phyloP scores from a whole-genome alignment of 2,113 vertebrate species.

The Puntigrus tetrazona region DNA sequence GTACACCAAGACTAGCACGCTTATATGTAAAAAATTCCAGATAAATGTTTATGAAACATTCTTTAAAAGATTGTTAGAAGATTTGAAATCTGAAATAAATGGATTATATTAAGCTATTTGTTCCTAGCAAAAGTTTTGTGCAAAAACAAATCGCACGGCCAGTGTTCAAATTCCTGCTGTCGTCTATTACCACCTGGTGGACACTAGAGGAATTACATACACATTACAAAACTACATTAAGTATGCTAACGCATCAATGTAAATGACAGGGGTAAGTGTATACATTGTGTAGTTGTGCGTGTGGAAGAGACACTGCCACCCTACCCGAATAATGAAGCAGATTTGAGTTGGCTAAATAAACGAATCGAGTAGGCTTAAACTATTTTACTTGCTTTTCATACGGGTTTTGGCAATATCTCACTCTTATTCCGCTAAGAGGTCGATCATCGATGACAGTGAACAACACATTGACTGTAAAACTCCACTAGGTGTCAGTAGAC shows the following conservation, averaged over 20 bases:
- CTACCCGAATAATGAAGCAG: background rate
- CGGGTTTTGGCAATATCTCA: background rate
- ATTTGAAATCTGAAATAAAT: background rate
- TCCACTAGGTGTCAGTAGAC: background rate
- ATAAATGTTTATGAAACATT: background rate
- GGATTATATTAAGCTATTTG: background rate
- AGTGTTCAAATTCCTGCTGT: conserved; percentile 34
- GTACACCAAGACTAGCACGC: background rate
- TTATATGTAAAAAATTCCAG: background rate
- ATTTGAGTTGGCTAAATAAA: background rate
- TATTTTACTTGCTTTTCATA: background rate
- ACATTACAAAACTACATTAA: background rate
- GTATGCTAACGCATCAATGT: background rate
- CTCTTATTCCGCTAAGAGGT: background rate
- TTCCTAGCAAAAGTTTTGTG: background rate
- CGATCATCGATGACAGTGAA: background rate
- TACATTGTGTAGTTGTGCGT: background rate
- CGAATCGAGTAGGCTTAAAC: too few relatives aligned
- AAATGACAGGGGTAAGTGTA: background rate
- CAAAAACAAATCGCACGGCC: background rate
- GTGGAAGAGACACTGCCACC: background rate
- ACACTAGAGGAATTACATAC: background rate
- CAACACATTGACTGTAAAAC: background rate
- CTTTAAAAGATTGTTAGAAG: background rate
- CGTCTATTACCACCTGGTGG: conserved; percentile 53